A percentile compares a stretch with the other conserved stretches of the same genome.
These are phyloP conservation scores for Heterodera carotae DNA, from an alignment of 1,140 invertebrate genomes.

Conservation along the genomic window DNA sequence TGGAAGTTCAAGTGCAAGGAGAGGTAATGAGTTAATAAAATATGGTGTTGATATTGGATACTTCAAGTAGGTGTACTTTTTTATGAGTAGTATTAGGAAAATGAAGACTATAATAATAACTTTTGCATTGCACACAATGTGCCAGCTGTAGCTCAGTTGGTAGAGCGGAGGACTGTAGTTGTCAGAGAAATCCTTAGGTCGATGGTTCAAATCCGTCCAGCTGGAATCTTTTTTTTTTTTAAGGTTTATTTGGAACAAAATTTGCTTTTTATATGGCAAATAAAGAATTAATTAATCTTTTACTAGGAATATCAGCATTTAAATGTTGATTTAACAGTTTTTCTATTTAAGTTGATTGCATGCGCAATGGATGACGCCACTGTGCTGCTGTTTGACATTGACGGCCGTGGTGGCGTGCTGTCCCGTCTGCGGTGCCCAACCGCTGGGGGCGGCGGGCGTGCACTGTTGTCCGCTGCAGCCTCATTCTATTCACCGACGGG, in stretches of 20 bases:
- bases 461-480: conserved; percentile 6
- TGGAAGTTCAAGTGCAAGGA: conserved; percentile 31
- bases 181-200: conserved; percentile 18
- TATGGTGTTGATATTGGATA: too few relatives aligned
- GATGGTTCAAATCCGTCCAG: conserved; percentile 29
- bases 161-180: conserved; percentile 60
- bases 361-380: conserved; percentile 47
- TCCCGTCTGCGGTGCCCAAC: conserved; percentile 41
- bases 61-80: too few relatives aligned
- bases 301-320: too few relatives aligned
- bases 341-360: conserved; percentile 34
- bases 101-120: neutral
- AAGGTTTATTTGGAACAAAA: conserved; percentile 18
- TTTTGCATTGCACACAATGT: neutral
- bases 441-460: conserved; percentile 3
- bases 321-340: conserved; percentile 27
- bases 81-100: neutral
- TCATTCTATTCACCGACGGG: conserved; percentile 5
- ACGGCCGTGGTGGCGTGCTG: conserved; percentile 43
- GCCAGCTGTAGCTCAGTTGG: conserved; percentile 53
- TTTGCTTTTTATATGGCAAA: neutral
- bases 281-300: too few relatives aligned
- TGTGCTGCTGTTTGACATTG: conserved; percentile 47
- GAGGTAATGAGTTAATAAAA: conserved; percentile 14
- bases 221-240: conserved; percentile 17